phyloP scores from a whole-genome alignment of 2,113 vertebrate genomes.

The Colistium nudipinnis region DNA sequence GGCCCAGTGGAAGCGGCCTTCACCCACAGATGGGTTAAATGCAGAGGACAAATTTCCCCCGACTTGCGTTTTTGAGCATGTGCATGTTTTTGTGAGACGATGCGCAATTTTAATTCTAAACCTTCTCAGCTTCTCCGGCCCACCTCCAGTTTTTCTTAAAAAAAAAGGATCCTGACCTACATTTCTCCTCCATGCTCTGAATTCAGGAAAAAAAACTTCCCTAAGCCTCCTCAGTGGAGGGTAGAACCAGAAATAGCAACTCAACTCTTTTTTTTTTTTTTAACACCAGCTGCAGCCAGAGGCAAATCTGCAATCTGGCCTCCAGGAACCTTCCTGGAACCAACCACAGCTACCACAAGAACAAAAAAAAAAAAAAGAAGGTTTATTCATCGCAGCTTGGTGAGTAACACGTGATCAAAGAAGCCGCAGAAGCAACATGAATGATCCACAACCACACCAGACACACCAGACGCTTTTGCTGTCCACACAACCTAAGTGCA shows the following conservation, averaged over 20 bases:
- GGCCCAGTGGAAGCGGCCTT: too few species aligned
- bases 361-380: too few species aligned
- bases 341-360: slow-evolving; percentile 1
- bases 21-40: too few species aligned
- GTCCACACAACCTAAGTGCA: not conserved
- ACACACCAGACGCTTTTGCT: not conserved
- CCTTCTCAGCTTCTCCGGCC: slow-evolving; percentile 46
- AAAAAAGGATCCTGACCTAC: slow-evolving; percentile 68
- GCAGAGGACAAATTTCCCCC: too few species aligned
- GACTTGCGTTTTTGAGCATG: too few species aligned
- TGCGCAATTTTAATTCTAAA: too few species aligned
- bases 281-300: slow-evolving; percentile 19
- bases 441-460: not conserved
- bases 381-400: not conserved
- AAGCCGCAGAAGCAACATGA: not conserved
- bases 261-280: too few species aligned
- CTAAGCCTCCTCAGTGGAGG: slow-evolving; percentile 38
- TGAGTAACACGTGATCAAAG: not conserved
- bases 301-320: not conserved
- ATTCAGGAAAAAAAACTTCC: slow-evolving; percentile 46
- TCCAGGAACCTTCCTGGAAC: not conserved
- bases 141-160: slow-evolving; percentile 38
- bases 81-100: too few species aligned
- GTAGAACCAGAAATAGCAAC: slow-evolving; percentile 47
- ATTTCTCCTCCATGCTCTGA: slow-evolving; percentile 61